A percentile compares a stretch with the other conserved stretches of the same genome.
Evolutionary conservation across 2,113 vertebrate genomes (phyloP).

Genomic region (Coreoperca whiteheadi): DNA sequence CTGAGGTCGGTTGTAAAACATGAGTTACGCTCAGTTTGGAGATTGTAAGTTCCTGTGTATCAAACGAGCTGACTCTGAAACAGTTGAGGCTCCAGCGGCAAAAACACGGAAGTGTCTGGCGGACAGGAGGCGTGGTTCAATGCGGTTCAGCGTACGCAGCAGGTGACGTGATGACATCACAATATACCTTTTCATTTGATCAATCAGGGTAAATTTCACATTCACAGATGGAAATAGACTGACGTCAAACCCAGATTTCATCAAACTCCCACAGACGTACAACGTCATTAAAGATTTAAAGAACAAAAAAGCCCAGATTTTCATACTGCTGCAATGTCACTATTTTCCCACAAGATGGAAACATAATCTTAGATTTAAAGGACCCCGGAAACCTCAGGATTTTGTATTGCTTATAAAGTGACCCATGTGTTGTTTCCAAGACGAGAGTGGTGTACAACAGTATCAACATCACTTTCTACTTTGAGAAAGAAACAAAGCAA

Average conservation of each 20-base stretch:
- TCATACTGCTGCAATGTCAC: neutral
- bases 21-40: neutral
- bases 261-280: too few species aligned
- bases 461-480: too few species aligned
- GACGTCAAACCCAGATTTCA: too few species aligned
- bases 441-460: neutral
- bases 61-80: constrained; percentile 36
- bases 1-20: constrained; percentile 61
- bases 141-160: neutral
- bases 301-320: neutral
- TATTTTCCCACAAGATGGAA: neutral
- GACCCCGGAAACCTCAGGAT: too few species aligned
- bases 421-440: neutral
- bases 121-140: constrained; percentile 4
- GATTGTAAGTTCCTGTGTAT: neutral
- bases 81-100: constrained; percentile 1
- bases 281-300: too few species aligned
- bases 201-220: neutral
- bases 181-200: neutral
- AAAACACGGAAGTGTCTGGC: constrained; percentile 61
- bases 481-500: neutral
- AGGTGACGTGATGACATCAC: neutral
- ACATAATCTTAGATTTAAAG: neutral
- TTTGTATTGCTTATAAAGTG: too few species aligned
- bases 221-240: too few species aligned